Evolutionary conservation across 2,888 invertebrate genomes (phyloP), one percentile per base, ranked within the genome.

Genomic region (Ophioninae sp.): DNA sequence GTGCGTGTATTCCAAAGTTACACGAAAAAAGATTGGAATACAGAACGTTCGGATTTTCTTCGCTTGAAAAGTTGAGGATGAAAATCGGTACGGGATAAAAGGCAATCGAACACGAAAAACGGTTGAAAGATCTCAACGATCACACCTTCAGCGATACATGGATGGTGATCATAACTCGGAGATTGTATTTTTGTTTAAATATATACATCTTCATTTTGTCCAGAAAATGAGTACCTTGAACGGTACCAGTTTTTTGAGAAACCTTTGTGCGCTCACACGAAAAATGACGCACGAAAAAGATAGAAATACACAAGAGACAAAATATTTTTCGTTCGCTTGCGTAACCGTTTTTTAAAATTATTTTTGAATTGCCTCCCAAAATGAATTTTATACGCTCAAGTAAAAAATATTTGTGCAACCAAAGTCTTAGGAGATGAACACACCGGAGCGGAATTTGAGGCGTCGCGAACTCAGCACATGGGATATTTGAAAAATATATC

Each of bases 401-500:
- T 59, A 77, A 61, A 73, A 63, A 64, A 9, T n/a, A 72, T 81
- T 71, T 81, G 79, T 84, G 72, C 79, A 79, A 82, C 81, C 58
- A 75, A 79, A 79, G 78, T 67, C 64, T 75, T 79, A 72, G 81
- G 78, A 56, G 23, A 65, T 69, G 80, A 51, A 51, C 51, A 81
- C 78, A 78, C 56, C 30, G 67, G 74, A 63, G 51, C 23, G 61
- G 61, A 64, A 44, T 63, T 78, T n/a, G 56, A 56, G 44, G 51
- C 63, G 68, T 63, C 39, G 72, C 51, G 51, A 51, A 13, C 51
- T 13, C 13, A 13, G 51, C 77, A 68, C 56, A 58, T 44, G 73
- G 37, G 68, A 78, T 73, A 20, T 76, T 81, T 79, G 76, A 79
- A 81, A 79, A 84, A 84, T 83, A 81, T 83, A 51, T 51, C 51